Base-by-base conservation (phyloP, 2,113 vertebrate genomes). In the Pseudopodoces humilis region DNA sequence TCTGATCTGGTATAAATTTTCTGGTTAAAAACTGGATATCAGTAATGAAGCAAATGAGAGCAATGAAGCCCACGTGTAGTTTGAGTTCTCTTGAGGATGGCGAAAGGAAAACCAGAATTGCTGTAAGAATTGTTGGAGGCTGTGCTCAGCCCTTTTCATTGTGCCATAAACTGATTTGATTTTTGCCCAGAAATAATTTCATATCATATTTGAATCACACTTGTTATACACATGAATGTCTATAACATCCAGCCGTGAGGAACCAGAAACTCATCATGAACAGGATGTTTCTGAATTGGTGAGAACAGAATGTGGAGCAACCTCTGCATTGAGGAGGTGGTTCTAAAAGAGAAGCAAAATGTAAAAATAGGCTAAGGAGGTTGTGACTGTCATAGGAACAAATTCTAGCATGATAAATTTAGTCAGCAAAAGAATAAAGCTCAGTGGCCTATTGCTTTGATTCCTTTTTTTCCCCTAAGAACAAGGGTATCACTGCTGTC, bases 301-400 rank as follows among this genome's bases (percentile, higher is more conserved):
- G 67, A 59, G 74, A 87, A 47, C 20, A 4, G 56, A 19, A 9
- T 78, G 64, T 33, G 28, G 85, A 94, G 46, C 93, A 93, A 77
- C 82, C 80, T 93, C 76, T 94, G 88, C 87, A 64, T 90, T 83
- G 91, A 92, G 92, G 94, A 79, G 84, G 88, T 89, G 82, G 86
- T 87, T 93, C 87, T 94, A 39, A 92, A 90, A 95, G 63, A 72
- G 84, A 67, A 91, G 30, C 47, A 88, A 67, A 80, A 86, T 70
- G 56, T 80, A 63, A 93, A 95, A 95, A 77, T 91, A 97, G 84
- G 30, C 92, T 80, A 70, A 80, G 52, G 75, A 92, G 65, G 49
- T n/a, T 88, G 74, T 91, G 64, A 90, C 58, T 95, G 13, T 86
- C 64, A 23, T 39, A 72, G 88, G 67, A 92, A 70, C 71, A 84